Conservation (phyloP, 2,888 invertebrate genomes). For the Eupithecia insigniata region DNA sequence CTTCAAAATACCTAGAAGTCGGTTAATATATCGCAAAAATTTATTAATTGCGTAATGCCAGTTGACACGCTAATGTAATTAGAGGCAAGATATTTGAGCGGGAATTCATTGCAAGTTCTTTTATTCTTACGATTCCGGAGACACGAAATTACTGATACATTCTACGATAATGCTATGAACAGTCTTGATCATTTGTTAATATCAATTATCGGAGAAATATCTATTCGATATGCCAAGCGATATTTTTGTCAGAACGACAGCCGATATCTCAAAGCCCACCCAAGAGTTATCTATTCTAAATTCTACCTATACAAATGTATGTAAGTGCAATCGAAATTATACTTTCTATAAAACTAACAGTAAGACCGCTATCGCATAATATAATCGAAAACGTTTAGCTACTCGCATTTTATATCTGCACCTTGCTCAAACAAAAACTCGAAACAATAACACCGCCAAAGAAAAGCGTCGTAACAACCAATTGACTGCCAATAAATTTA, state of each 20-base stretch:
- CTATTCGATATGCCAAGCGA: background rate
- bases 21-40: conserved; percentile 51
- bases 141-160: conserved; percentile 27
- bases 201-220: background rate
- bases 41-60: conserved; percentile 48
- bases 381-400: conserved; percentile 62
- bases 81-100: conserved; percentile 40
- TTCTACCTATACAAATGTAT: background rate
- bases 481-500: conserved; percentile 68
- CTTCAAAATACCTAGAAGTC: conserved; percentile 47
- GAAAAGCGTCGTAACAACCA: conserved; percentile 70
- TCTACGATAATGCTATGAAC: conserved; percentile 27
- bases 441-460: conserved; percentile 76
- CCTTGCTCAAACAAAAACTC: conserved; percentile 81
- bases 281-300: background rate
- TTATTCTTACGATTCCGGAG: conserved; percentile 30
- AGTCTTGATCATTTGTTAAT: background rate
- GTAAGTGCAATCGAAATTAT: conserved; percentile 12
- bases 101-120: conserved; percentile 33
- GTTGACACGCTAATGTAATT: conserved; percentile 49
- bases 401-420: conserved; percentile 76
- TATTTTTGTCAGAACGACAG: background rate
- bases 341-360: conserved; percentile 21
- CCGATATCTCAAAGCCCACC: background rate
- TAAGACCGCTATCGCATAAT: conserved; percentile 52